Conservation (phyloP, 1,140 invertebrate species). For the Diabrotica undecimpunctata region DNA sequence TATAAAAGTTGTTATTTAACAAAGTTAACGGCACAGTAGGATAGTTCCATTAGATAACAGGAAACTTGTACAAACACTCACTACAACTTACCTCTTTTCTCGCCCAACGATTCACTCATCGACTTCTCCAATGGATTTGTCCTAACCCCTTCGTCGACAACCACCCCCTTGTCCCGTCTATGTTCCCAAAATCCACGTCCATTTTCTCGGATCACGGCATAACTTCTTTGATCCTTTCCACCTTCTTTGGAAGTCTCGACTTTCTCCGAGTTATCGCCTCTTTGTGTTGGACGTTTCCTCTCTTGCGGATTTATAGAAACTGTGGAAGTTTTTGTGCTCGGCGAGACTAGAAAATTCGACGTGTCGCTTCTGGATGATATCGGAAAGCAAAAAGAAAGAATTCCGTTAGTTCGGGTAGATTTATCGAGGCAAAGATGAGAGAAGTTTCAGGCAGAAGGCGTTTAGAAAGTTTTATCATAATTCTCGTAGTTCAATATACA, state of each 20-base stretch:
- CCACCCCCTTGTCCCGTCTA: background rate
- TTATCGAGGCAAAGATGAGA: background rate
- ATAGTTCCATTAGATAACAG: no score
- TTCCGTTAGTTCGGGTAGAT: background rate
- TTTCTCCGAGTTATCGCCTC: slow-evolving; percentile 6
- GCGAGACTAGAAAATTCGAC: background rate
- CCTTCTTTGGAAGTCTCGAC: slow-evolving; percentile 11
- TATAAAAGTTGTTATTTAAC: no score
- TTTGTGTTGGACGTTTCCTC: background rate
- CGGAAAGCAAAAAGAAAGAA: background rate
- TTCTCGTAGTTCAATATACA: no score
- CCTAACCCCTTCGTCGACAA: background rate
- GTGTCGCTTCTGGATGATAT: background rate
- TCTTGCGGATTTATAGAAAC: background rate
- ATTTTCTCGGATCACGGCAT: background rate
- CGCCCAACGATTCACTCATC: slow-evolving; percentile 27
- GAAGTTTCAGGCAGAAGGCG: no score
- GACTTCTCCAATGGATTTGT: slow-evolving; percentile 27
- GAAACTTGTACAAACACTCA: no score
- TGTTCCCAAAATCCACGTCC: background rate
- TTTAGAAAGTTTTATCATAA: no score
- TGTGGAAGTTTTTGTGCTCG: background rate
- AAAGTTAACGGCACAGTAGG: no score
- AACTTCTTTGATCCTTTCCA: slow-evolving; percentile 5
- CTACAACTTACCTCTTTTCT: slow-evolving; percentile 21